Conservation (phyloP, 2,888 invertebrate species). For the Aethes cnicana region DNA sequence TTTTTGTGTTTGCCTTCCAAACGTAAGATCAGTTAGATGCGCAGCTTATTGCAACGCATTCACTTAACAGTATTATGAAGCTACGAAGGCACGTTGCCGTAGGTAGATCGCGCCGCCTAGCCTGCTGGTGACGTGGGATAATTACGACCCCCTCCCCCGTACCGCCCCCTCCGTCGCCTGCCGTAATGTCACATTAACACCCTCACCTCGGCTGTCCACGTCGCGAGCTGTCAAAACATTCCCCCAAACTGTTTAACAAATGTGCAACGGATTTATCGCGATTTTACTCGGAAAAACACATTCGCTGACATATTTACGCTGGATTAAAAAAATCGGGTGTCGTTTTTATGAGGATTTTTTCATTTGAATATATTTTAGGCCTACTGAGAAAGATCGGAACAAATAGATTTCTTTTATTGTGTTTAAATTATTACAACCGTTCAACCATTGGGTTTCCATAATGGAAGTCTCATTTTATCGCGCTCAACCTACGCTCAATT, state of each 20-base stretch:
- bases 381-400: no score
- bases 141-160: constrained; percentile 62
- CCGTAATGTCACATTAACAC: constrained; percentile 80
- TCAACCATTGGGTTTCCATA: no score
- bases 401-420: no score
- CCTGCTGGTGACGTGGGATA: constrained; percentile 78
- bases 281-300: constrained; percentile 14
- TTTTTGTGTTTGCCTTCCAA: no score
- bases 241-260: constrained; percentile 62
- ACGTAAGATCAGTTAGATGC: no score
- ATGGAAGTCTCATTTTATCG: no score
- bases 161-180: constrained; percentile 35
- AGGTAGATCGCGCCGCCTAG: constrained; percentile 61
- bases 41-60: constrained; percentile 6
- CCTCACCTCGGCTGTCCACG: constrained; percentile 57
- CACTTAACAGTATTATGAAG: constrained; percentile 38
- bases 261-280: constrained; percentile 53
- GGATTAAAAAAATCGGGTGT: no score
- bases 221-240: constrained; percentile 75
- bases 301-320: constrained; percentile 4
- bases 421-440: no score
- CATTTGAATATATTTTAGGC: no score
- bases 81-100: constrained; percentile 45
- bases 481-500: no score
- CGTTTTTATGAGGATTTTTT: no score